Base-by-base conservation (phyloP, 2,888 invertebrate species). In the Drosophila neutralis region DNA sequence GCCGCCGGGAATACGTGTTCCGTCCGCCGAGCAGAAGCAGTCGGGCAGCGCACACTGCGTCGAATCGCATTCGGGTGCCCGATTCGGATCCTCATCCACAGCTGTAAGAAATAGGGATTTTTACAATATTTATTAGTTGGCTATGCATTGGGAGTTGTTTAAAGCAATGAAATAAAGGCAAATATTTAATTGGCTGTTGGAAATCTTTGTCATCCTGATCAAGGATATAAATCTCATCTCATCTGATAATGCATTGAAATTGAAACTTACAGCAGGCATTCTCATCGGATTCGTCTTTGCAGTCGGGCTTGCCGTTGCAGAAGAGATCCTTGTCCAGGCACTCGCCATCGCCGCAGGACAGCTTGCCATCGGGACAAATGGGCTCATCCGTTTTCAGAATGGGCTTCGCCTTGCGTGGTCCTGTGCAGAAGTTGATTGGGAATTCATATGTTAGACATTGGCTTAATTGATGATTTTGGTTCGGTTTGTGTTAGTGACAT, bases 271-370 rank as follows among this genome's bases (percentile, higher is more conserved):
- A 96, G 95, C 98, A 98, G 81, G 98, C 97, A 90, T 98, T 98
- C 94, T 98, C 98, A 92, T 98, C 98, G 61, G 98, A 98, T 92
- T 98, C 98, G 92, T 98, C 98, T 91, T 97, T 96, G 94, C 98
- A 98, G 92, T 98, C 98, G 60, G 96, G 95, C 93, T 97, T 97
- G 91, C 97, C 98, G 91, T 98, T 98, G 93, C 98, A 98, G 95
- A 98, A 98, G 65, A 98, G 94, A 91, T 97, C 97, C 93, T 96
- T 97, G 85, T 98, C 97, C 70, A 98, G 95, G 93, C 98, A 98
- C 92, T 98, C 98, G 77, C 97, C 97, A 93, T 96, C 97, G 75
- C 98, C 98, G 93, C 98, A 98, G 69, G 97, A 96, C 71, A 98
- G 94, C 94, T 98, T 97, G 66, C 97, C 97, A 90, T 97, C 97